phyloP scores from a whole-genome alignment of 2,113 vertebrate genomes.

The Anolis carolinensis region DNA sequence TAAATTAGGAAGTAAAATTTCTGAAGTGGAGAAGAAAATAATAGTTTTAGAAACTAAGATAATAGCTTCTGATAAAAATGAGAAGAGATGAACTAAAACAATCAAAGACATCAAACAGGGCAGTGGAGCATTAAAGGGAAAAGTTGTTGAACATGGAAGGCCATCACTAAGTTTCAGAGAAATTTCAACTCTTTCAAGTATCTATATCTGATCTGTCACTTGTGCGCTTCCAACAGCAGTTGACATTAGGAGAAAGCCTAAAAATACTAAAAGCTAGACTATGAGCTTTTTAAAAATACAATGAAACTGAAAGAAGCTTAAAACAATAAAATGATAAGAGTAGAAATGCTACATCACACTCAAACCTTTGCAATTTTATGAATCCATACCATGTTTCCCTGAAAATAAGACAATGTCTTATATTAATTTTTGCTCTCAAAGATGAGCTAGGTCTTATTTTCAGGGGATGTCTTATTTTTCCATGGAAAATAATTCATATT shows the following conservation, averaged over 20 bases:
- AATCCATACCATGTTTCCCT: too few relatives aligned
- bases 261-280: too few relatives aligned
- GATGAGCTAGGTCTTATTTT: too few relatives aligned
- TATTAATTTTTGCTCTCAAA: too few relatives aligned
- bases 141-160: background rate
- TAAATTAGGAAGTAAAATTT: constrained; percentile 12
- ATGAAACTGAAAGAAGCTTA: too few relatives aligned
- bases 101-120: background rate
- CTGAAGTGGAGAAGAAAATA: constrained; percentile 7
- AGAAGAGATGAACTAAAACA: background rate
- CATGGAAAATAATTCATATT: too few relatives aligned
- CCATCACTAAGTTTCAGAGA: background rate
- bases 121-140: constrained; percentile 5
- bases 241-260: background rate
- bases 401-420: too few relatives aligned
- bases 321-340: too few relatives aligned
- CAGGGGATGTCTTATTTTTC: too few relatives aligned
- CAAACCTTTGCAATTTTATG: too few relatives aligned
- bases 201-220: background rate
- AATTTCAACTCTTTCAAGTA: background rate
- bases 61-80: constrained; percentile 5
- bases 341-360: too few relatives aligned
- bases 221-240: background rate
- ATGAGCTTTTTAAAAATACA: too few relatives aligned
- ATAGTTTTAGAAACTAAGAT: background rate